Percentiles rank a stretch among this genome's conserved stretches.
Evolutionary conservation across 2,113 vertebrate species (phyloP).

Genomic region (Mastomys natalensis): DNA sequence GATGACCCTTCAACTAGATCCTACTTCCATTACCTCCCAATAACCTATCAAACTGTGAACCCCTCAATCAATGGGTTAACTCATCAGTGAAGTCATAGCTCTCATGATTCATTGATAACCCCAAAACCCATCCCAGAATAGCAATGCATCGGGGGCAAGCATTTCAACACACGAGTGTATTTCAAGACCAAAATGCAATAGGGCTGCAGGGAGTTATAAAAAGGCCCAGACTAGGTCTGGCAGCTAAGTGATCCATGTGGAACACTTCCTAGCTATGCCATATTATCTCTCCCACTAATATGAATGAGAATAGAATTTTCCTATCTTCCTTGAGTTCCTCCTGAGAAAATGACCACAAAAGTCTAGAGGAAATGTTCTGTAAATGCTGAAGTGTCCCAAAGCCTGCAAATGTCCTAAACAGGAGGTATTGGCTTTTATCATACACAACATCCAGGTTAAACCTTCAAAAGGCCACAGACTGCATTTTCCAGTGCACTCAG

Average conservation of each 20-base stretch:
- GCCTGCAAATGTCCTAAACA: neutral
- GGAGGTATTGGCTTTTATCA: constrained; percentile 54
- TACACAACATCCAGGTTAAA: constrained; percentile 14
- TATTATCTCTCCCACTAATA: neutral
- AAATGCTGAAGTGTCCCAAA: neutral
- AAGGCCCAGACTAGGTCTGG: neutral
- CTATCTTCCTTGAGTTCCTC: neutral
- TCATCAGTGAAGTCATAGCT: neutral
- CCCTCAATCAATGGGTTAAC: neutral
- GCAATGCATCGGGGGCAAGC: neutral
- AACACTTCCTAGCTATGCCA: neutral
- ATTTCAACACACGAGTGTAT: neutral
- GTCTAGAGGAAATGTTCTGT: neutral
- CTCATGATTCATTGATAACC: neutral
- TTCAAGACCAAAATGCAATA: neutral
- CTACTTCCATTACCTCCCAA: neutral
- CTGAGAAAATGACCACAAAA: constrained; percentile 30
- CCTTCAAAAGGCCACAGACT: constrained; percentile 67
- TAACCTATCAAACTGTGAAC: neutral
- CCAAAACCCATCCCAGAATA: neutral
- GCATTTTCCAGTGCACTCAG: constrained; percentile 67
- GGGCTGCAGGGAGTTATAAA: neutral
- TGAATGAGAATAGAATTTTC: neutral
- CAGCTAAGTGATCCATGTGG: neutral
- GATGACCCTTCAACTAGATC: neutral